Evolutionary conservation across 1,140 invertebrate species (phyloP).

Genomic region (Euura saliciscinereae): DNA sequence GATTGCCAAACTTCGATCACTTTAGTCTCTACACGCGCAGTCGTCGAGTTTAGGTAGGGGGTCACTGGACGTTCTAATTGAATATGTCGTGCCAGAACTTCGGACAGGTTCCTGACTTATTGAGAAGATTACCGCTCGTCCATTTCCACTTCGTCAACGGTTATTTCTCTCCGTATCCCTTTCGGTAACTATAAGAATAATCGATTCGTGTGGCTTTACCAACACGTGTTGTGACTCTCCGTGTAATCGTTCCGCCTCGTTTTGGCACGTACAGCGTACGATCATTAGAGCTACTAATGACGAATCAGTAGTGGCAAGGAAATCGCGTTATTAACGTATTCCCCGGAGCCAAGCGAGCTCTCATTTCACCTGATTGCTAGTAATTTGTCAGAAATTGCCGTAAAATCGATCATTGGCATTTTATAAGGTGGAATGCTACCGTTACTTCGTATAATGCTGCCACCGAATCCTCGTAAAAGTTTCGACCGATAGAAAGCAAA

Average conservation of each 20-base stretch:
- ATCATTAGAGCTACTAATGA: constrained; percentile 30
- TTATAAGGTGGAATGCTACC: constrained; percentile 7
- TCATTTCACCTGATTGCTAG: constrained; percentile 43
- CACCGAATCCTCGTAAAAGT: constrained; percentile 3
- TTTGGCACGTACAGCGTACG: constrained; percentile 43
- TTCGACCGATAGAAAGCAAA: background rate
- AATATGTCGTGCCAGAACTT: background rate
- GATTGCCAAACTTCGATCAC: background rate
- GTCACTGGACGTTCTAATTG: background rate
- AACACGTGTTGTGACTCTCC: background rate
- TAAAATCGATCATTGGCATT: constrained; percentile 12
- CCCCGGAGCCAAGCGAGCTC: constrained; percentile 41
- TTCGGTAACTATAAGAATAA: constrained; percentile 1
- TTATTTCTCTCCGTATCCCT: background rate
- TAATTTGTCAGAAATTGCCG: constrained; percentile 43
- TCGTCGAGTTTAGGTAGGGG: background rate
- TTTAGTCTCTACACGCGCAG: background rate
- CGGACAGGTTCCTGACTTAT: background rate
- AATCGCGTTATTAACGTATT: constrained; percentile 47
- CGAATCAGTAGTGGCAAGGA: constrained; percentile 30
- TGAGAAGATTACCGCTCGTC: background rate
- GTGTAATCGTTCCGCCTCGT: constrained; percentile 19
- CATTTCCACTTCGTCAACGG: background rate
- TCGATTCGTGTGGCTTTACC: background rate
- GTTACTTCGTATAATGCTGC: background rate